These are phyloP conservation scores for Triops longicaudatus DNA, from an alignment of 1,140 invertebrate species.

Conservation along the genomic window DNA sequence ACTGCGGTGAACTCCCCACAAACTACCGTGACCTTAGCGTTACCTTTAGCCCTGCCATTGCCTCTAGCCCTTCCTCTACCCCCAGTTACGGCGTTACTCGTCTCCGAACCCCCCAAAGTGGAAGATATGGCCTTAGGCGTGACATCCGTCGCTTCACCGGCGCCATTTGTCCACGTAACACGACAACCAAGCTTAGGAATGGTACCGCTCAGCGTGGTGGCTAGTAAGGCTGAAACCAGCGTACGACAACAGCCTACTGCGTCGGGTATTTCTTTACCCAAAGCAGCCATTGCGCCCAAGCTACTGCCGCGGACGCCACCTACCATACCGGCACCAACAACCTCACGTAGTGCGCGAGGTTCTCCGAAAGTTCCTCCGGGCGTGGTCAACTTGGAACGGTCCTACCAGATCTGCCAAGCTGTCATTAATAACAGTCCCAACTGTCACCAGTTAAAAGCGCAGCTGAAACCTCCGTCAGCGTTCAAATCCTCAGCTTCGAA, in stretches of 20 bases:
- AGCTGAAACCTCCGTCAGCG: slow-evolving; percentile 70
- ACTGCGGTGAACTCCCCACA: slow-evolving; percentile 4
- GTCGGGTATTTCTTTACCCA: neutral
- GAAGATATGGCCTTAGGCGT: neutral
- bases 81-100: slow-evolving; percentile 23
- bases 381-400: slow-evolving; percentile 81
- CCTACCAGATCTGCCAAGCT: slow-evolving; percentile 91
- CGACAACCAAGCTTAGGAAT: neutral
- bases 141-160: neutral
- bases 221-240: neutral
- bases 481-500: slow-evolving; percentile 46
- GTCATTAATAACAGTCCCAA: slow-evolving; percentile 88
- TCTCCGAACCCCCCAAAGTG: slow-evolving; percentile 20
- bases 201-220: neutral
- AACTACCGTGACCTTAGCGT: slow-evolving; percentile 23
- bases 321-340: neutral
- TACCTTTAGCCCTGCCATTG: slow-evolving; percentile 26
- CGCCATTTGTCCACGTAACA: neutral
- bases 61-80: slow-evolving; percentile 27
- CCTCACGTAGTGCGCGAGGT: neutral
- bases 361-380: slow-evolving; percentile 69
- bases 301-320: neutral
- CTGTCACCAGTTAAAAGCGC: slow-evolving; percentile 71
- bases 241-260: neutral
- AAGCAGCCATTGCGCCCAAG: neutral